Evolutionary conservation across 1,140 invertebrate species (phyloP), one percentile per base, ranked within the genome.

Genomic region (Cephus cinctus): DNA sequence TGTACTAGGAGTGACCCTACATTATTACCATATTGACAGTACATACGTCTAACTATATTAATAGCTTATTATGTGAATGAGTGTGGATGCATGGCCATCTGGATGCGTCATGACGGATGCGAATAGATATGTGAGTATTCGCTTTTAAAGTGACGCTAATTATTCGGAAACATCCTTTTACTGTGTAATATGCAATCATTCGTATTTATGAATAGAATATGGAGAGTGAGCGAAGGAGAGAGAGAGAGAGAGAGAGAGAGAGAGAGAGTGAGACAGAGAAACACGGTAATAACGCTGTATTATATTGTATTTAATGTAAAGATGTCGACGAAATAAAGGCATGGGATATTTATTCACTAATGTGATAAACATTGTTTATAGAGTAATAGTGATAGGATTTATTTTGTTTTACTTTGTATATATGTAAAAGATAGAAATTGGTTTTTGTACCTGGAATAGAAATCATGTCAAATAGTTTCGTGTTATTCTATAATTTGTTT

Each of bases 281-380:
- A 36, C 14, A 11, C 12, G 27, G 19, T 15, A 36, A 36, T 36
- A 56, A 60, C 50, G 61, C 36, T 73, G 56, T 69, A 67, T 68
- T 59, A 65, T 71, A 69, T 59, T 69, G 67, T 70, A 71, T 49
- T 59, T 69, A 69, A 65, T 66, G 55, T 58, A 66, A 59, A 65
- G 27, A 61, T 61, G 67, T 70, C 61, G 54, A 47, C 60, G 54
- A 61, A 69, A 74, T 71, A 73, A 74, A 72, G 63, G 70, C 57
- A 51, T 14, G 39, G 61, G 59, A 69, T 74, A 73, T 73, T 73
- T 74, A 73, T 73, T 74, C 69, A 74, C 59, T n/a, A n/a, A n/a
- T n/a, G n/a, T n/a, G n/a, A n/a, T n/a, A n/a, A n/a, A n/a, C n/a
- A n/a, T n/a, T n/a, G n/a, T n/a, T n/a, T n/a, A n/a, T n/a, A n/a